Percentiles rank a stretch among this genome's conserved stretches.
Evolutionary conservation across 2,797 vertebrate genomes (phyloP).

Genomic region (Falco peregrinus): DNA sequence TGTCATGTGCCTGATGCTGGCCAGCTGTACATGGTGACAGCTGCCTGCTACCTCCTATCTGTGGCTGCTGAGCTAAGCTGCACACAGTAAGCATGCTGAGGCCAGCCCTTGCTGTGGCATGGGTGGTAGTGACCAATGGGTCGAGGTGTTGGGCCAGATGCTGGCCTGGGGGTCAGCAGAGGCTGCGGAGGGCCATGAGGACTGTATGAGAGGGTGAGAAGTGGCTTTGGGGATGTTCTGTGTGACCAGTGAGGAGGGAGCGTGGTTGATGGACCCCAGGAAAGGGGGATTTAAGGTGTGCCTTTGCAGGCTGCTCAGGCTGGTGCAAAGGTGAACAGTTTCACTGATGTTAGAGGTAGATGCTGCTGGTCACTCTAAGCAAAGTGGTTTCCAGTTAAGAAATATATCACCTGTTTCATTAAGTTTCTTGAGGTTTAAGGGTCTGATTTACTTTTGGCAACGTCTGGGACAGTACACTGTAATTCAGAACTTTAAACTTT

Average conservation of each 20-base stretch:
- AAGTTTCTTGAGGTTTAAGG: background rate
- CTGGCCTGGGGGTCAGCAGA: background rate
- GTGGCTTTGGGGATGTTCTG: background rate
- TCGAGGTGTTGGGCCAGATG: background rate
- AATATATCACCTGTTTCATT: background rate
- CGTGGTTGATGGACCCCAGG: background rate
- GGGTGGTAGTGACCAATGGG: rapidly evolving
- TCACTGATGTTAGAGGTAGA: rapidly evolving
- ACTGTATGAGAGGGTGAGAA: rapidly evolving
- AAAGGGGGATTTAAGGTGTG: background rate
- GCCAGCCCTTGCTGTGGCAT: background rate
- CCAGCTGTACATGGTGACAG: background rate
- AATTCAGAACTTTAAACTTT: background rate
- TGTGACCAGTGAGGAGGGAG: background rate
- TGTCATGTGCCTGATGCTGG: background rate
- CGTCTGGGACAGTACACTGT: background rate
- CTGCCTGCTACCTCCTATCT: background rate
- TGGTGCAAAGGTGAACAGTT: background rate
- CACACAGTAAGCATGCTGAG: background rate
- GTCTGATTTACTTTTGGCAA: background rate
- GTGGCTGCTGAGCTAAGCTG: background rate
- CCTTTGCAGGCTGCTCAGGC: background rate
- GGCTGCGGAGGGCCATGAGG: background rate
- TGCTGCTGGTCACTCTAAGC: background rate
- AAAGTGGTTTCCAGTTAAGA: background rate